Percentiles rank a stretch among this genome's conserved stretches.
phyloP scores from a whole-genome alignment of 1,140 invertebrate genomes.

The Acyrthosiphon pisum region DNA sequence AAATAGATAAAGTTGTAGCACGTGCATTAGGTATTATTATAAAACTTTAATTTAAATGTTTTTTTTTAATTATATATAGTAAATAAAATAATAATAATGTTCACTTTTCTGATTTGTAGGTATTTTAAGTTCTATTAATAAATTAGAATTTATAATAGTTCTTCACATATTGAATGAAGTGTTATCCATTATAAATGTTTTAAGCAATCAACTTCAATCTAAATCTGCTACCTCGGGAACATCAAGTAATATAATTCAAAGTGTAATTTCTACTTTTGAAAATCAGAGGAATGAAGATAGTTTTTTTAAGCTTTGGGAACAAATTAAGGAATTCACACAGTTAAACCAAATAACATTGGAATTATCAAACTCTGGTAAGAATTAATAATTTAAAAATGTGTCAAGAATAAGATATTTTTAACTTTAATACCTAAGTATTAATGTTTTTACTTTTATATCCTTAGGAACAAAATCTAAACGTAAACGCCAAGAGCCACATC shows the following conservation, averaged over 20 bases:
- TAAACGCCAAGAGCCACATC: neutral
- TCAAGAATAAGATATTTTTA: neutral
- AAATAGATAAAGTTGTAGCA: neutral
- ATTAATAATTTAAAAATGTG: neutral
- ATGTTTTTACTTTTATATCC: neutral
- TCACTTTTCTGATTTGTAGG: neutral
- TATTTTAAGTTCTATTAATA: conserved; percentile 19
- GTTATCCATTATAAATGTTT: neutral
- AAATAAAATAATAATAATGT: neutral
- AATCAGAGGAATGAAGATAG: neutral
- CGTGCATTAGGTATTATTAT: conserved; percentile 3
- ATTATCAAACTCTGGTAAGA: conserved; percentile 12
- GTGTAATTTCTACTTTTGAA: conserved; percentile 19
- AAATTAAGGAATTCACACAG: neutral
- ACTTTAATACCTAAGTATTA: neutral
- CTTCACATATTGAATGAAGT: conserved; percentile 4
- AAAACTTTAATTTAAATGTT: neutral
- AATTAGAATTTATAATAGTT: conserved; percentile 27
- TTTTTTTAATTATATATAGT: neutral
- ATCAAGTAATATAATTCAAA: neutral
- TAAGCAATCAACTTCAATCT: conserved; percentile 25
- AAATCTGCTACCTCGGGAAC: neutral
- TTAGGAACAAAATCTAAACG: conserved; percentile 26
- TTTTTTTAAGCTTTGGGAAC: conserved; percentile 15
- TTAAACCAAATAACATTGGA: conserved; percentile 1